Conservation (phyloP, 2,797 vertebrate species). For the Sphenopsis melanotis region DNA sequence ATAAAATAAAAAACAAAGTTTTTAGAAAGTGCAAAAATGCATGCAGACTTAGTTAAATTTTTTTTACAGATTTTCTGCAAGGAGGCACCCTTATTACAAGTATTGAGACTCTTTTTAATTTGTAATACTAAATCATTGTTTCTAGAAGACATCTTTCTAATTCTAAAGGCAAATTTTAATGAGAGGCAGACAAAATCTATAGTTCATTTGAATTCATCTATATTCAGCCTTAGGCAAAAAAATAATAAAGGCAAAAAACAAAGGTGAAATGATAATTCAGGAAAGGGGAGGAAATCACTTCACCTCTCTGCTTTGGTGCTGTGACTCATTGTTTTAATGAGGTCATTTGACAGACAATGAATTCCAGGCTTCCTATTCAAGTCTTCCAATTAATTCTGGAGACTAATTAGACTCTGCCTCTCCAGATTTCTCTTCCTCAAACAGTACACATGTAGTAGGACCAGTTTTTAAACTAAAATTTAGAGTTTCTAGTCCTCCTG, state of each 20-base stretch:
- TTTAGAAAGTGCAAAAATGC: neutral
- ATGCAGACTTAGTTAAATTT: neutral
- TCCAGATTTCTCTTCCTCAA: neutral
- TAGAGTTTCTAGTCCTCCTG: neutral
- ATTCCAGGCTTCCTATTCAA: constrained; percentile 11
- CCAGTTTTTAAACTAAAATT: neutral
- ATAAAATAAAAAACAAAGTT: neutral
- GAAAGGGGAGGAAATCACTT: neutral
- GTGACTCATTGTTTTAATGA: constrained; percentile 22
- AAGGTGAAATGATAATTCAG: constrained; percentile 20
- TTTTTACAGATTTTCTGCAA: neutral
- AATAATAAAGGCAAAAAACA: neutral
- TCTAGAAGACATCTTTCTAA: constrained; percentile 2
- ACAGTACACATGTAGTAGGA: neutral
- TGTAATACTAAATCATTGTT: neutral
- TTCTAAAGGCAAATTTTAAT: neutral
- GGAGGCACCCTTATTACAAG: neutral
- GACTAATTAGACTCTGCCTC: constrained; percentile 1
- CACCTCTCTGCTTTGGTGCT: neutral
- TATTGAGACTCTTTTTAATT: neutral
- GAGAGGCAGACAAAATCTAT: neutral
- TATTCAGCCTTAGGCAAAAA: neutral
- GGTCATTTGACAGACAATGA: constrained; percentile 29
- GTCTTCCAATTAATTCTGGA: constrained; percentile 25
- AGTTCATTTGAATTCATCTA: neutral